A percentile compares a stretch with the other conserved stretches of the same genome.
Conservation (phyloP, 2,113 vertebrate genomes). For the Erythrocebus patas region DNA sequence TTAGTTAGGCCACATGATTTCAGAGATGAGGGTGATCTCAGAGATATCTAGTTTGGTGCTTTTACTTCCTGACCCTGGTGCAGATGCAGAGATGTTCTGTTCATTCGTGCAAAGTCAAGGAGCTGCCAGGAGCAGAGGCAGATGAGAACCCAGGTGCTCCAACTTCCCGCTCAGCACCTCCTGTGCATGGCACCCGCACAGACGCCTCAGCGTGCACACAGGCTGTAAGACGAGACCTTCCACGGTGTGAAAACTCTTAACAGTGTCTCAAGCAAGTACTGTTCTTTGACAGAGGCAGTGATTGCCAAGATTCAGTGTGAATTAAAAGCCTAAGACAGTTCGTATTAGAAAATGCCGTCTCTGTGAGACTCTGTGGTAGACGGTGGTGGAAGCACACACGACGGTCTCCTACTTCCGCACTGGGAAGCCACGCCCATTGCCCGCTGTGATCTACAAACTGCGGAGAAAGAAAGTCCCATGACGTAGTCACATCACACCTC, state of each 20-base stretch:
- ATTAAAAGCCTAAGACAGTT: not conserved
- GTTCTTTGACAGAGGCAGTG: not conserved
- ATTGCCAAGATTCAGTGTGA: not conserved
- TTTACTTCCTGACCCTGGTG: not conserved
- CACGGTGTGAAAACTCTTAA: rapidly evolving
- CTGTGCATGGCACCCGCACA: too few species aligned
- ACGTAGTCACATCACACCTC: rapidly evolving
- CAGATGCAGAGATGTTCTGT: rapidly evolving
- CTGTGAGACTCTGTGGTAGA: not conserved
- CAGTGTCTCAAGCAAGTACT: not conserved
- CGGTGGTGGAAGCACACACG: rapidly evolving
- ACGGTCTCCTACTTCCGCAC: rapidly evolving
- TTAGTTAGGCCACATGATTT: too few species aligned
- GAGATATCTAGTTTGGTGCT: not conserved
- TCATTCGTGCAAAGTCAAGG: not conserved
- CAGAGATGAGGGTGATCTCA: not conserved
- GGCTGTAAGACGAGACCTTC: not conserved
- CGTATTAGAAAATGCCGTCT: rapidly evolving
- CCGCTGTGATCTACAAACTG: not conserved
- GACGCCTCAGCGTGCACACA: rapidly evolving
- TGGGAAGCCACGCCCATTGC: rapidly evolving
- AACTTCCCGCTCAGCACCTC: not conserved
- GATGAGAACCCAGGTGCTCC: not conserved
- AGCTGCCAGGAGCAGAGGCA: not conserved
- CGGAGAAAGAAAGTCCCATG: not conserved